These are phyloP conservation scores for Phania funesta DNA, from an alignment of 2,888 invertebrate genomes.

Conservation along the genomic window DNA sequence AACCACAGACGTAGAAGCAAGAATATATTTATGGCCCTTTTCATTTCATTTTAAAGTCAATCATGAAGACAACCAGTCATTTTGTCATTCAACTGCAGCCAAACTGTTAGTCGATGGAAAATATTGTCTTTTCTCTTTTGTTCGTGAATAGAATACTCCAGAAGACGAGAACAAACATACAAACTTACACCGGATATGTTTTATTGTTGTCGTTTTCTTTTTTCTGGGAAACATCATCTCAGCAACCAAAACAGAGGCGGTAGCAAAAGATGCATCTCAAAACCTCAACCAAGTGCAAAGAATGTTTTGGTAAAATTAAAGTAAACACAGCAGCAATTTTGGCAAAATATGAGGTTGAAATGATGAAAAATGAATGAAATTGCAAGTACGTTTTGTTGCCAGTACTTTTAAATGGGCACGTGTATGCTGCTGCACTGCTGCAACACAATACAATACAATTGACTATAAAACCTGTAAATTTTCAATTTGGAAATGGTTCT, in stretches of 20 bases:
- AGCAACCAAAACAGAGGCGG: neutral
- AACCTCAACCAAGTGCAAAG: conserved; percentile 17
- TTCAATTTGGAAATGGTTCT: conserved; percentile 56
- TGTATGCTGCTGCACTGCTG: neutral
- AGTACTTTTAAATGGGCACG: neutral
- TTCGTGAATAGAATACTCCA: too few relatives aligned
- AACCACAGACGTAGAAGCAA: neutral
- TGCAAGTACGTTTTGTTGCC: conserved; percentile 8
- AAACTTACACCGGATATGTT: neutral
- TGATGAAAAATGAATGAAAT: conserved; percentile 39
- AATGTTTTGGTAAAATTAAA: neutral
- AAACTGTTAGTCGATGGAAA: conserved; percentile 32
- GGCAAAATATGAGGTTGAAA: conserved; percentile 43
- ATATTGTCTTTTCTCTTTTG: neutral
- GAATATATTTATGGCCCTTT: neutral
- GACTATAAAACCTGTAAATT: conserved; percentile 19
- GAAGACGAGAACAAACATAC: neutral
- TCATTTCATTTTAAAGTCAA: conserved; percentile 42
- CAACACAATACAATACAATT: conserved; percentile 4
- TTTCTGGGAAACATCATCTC: neutral
- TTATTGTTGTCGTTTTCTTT: neutral
- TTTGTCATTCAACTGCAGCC: conserved; percentile 42
- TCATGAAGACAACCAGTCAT: conserved; percentile 47
- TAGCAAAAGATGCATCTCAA: neutral
- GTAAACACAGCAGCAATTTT: conserved; percentile 1